These are phyloP conservation scores for Papilio machaon DNA, from an alignment of 1,140 invertebrate genomes.

Conservation along the genomic window DNA sequence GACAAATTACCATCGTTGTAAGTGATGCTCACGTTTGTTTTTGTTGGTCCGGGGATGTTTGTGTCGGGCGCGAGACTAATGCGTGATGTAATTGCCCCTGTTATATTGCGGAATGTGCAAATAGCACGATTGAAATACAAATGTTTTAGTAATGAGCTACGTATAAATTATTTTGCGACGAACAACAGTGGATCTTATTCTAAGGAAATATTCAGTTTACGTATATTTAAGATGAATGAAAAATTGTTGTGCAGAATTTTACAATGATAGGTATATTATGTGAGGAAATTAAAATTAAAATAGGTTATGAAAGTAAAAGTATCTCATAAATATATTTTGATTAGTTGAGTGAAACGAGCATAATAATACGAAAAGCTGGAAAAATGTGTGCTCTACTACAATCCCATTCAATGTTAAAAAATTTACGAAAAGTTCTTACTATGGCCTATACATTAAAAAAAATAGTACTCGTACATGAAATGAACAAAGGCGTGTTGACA, in stretches of 20 bases:
- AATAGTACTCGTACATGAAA: constrained; percentile 11
- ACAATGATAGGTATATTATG: no score
- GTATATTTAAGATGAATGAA: neutral
- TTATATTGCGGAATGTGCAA: constrained; percentile 45
- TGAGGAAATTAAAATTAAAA: no score
- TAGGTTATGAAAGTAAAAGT: no score
- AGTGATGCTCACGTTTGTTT: constrained; percentile 78
- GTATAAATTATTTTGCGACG: neutral
- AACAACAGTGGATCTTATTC: neutral
- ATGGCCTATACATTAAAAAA: neutral
- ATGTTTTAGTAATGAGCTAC: neutral
- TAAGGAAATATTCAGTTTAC: neutral
- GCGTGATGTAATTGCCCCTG: constrained; percentile 62
- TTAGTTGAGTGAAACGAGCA: no score
- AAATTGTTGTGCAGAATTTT: neutral
- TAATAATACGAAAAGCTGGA: neutral
- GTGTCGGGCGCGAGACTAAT: constrained; percentile 71
- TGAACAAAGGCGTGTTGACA: constrained; percentile 42
- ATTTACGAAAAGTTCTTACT: neutral
- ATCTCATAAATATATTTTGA: no score
- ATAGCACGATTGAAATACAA: neutral
- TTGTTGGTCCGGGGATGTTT: constrained; percentile 75
- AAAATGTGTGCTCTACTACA: neutral
- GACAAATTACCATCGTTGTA: constrained; percentile 75
- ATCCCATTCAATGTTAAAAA: neutral